Conservation (phyloP, 2,113 vertebrate species). For the Reinhardtius hippoglossoides region DNA sequence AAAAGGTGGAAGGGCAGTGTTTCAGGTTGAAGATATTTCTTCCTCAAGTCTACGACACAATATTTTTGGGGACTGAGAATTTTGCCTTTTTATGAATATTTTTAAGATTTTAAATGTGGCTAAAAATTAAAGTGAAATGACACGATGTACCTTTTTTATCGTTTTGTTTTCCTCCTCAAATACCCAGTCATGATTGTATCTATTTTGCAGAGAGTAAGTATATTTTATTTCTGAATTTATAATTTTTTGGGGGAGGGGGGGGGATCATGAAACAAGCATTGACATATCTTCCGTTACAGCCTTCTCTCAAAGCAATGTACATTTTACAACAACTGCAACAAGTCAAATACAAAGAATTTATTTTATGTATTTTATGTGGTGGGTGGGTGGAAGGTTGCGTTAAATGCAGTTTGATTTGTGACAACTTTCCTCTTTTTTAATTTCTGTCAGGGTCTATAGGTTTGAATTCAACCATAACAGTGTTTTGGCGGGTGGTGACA, state of each 20-base stretch:
- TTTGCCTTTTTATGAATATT: constrained; percentile 87
- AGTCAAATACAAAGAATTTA: constrained; percentile 84
- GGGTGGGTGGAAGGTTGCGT: constrained; percentile 20
- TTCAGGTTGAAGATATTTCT: constrained; percentile 82
- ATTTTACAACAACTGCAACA: constrained; percentile 83
- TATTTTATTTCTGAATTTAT: constrained; percentile 78
- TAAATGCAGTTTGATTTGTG: constrained; percentile 46
- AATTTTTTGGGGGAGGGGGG: constrained; percentile 29
- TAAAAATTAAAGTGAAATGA: constrained; percentile 81
- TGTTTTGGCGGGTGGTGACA: constrained; percentile 38
- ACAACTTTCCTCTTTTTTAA: constrained; percentile 11
- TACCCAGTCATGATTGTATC: constrained; percentile 79
- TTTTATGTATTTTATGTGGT: constrained; percentile 81
- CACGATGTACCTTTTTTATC: constrained; percentile 75
- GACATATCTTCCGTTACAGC: constrained; percentile 68
- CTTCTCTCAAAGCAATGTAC: constrained; percentile 82
- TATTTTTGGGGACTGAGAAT: constrained; percentile 85
- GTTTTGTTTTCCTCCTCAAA: constrained; percentile 67
- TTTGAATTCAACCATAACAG: constrained; percentile 64
- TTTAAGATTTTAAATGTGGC: constrained; percentile 86
- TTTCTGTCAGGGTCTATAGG: constrained; percentile 31
- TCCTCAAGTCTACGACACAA: constrained; percentile 82
- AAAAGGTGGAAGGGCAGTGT: constrained; percentile 81
- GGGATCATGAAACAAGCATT: constrained; percentile 55
- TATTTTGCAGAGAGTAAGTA: constrained; percentile 78